Conservation (phyloP, 37 sponge, comb jelly and placozoan genomes). For the Ephydatia muelleri region DNA sequence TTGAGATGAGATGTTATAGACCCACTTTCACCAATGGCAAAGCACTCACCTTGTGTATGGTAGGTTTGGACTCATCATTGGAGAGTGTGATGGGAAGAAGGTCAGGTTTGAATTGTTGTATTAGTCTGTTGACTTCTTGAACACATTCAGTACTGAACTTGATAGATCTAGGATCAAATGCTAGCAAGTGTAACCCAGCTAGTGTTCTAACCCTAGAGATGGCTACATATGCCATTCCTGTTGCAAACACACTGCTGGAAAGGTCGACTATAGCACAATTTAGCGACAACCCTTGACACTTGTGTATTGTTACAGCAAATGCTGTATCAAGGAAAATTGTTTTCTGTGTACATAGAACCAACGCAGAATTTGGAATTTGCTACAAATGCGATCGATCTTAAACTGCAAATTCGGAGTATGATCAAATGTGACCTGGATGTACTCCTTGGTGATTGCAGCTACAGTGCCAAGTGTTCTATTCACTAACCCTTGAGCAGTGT, state of each 20-base stretch:
- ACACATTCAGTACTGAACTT: too few species aligned
- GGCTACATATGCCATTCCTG: slow-evolving; percentile 57
- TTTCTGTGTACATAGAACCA: slow-evolving; percentile 37
- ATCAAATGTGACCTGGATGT: slow-evolving; percentile 59
- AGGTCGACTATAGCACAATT: slow-evolving; percentile 68
- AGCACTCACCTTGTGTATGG: not conserved
- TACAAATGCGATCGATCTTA: slow-evolving; percentile 22
- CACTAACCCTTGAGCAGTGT: slow-evolving; percentile 46
- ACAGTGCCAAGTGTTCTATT: slow-evolving; percentile 69
- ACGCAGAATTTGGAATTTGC: slow-evolving; percentile 47
- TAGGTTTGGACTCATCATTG: not conserved
- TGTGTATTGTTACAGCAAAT: slow-evolving; percentile 60
- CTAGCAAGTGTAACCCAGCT: too few species aligned
- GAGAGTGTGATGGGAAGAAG: not conserved
- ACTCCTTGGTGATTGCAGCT: not conserved
- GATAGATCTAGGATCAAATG: too few species aligned
- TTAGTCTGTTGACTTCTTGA: not conserved
- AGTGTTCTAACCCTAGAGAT: too few species aligned
- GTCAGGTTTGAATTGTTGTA: not conserved
- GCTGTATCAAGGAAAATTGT: slow-evolving; percentile 59
- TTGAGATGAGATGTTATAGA: not conserved
- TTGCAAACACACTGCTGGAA: slow-evolving; percentile 30
- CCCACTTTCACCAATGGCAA: slow-evolving; percentile 1
- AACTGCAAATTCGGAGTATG: slow-evolving; percentile 18
- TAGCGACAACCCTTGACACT: slow-evolving; percentile 46